Conservation (phyloP, 37 sponge, comb jelly and placozoan genomes). For the Mnemiopsis leidyi region DNA sequence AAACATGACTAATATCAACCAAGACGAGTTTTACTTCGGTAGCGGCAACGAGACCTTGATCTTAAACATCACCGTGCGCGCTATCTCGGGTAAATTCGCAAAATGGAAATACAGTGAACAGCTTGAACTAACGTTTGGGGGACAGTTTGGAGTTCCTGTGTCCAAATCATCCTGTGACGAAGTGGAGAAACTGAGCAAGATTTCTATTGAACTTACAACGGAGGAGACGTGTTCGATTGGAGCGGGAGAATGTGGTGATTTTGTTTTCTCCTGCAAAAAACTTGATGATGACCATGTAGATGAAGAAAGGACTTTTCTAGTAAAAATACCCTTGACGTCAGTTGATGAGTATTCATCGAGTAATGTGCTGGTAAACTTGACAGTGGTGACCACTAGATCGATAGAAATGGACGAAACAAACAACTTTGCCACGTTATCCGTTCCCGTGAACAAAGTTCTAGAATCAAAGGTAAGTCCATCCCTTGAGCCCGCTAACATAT, state of each 20-base stretch:
- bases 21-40: background rate
- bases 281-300: background rate
- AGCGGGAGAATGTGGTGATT: background rate
- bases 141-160: background rate
- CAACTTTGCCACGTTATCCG: background rate
- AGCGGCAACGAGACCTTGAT: background rate
- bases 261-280: background rate
- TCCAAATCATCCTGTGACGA: background rate
- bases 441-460: background rate
- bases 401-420: background rate
- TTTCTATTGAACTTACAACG: background rate
- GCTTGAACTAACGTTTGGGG: background rate
- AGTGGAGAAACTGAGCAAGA: background rate
- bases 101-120: background rate
- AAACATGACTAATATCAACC: background rate
- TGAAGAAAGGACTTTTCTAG: background rate
- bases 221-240: background rate
- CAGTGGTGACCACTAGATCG: background rate
- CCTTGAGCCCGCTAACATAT: background rate
- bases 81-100: background rate
- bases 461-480: background rate
- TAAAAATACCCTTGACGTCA: background rate
- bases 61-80: background rate
- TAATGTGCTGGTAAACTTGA: background rate
- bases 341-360: background rate